Base-by-base conservation (phyloP, 1,140 invertebrate genomes). In the Tigriopus japonicus region DNA sequence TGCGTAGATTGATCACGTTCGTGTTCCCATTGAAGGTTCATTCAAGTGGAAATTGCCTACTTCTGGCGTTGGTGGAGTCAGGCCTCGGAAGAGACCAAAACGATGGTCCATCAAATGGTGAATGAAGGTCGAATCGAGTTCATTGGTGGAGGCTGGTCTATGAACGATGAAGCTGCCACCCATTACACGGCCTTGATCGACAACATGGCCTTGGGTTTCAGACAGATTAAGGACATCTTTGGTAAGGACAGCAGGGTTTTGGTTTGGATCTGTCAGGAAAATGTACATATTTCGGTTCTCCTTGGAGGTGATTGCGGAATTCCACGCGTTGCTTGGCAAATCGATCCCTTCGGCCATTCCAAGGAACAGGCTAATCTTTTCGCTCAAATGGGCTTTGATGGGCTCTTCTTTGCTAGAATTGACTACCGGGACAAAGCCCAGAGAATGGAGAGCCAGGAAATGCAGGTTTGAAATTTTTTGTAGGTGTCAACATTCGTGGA, bases 111-210 rank as follows among this genome's bases (percentile, higher is more conserved):
- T 19, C n/a, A 60, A 28, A 42, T 60, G 58, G 58, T 60, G 13
- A 60, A 52, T 21, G 58, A 60, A 42, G 45, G 58, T 13, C 15
- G 58, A 5, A 17, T 60, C 5, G 87, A 95, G 74, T 87, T 98
- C 63, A 85, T 70, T 10, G 66, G 64, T n/a, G 76, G 74, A 21
- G 76, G 76, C 10, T 79, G 77, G 76, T 73, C 72, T 59, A 80
- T 81, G 78, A 91, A 95, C 71, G 93, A 97, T 68, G 93, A 97
- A 69, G 92, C 90, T 0, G 76, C 80, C 0, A 81, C 86, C 0
- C 87, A 97, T 69, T 98, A 98, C 70, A 85, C 86, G 63, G 87
- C 86, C 51, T 83, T 90, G 10, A 82, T 98, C 28, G 92, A 98
- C 72, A 41, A 58, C 21, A 58, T 58, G 55, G n/a, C 28, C n/a